Conservation (phyloP, 1,140 invertebrate genomes). For the Cotesia vestalis region DNA sequence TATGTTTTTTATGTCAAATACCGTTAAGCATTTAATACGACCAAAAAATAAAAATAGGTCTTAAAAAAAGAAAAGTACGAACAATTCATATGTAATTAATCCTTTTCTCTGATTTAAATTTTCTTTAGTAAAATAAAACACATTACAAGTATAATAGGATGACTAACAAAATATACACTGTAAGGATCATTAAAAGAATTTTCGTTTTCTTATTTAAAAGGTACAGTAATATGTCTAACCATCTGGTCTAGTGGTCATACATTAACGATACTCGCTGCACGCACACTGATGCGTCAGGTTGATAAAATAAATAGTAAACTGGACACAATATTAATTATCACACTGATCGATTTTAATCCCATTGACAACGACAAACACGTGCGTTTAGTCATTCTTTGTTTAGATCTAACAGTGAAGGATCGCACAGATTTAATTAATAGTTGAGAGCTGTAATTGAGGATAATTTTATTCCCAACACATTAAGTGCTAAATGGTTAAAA, state of each 20-base stretch:
- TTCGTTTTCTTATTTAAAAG: neutral
- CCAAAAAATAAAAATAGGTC: too few relatives aligned
- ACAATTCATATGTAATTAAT: too few relatives aligned
- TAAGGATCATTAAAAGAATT: slow-evolving; percentile 17
- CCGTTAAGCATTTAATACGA: too few relatives aligned
- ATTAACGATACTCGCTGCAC: neutral
- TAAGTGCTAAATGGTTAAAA: neutral
- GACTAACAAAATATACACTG: slow-evolving; percentile 11
- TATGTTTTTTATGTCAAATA: too few relatives aligned
- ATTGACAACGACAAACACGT: neutral
- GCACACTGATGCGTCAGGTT: slow-evolving; percentile 15
- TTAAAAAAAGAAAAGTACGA: too few relatives aligned
- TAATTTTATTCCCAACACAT: neutral
- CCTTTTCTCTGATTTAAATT: too few relatives aligned
- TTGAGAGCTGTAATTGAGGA: too few relatives aligned
- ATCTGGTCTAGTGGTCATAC: slow-evolving; percentile 12
- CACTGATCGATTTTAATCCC: slow-evolving; percentile 2
- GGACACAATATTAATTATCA: slow-evolving; percentile 21
- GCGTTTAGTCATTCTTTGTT: slow-evolving; percentile 3
- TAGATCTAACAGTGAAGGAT: slow-evolving; percentile 9
- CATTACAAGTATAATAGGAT: neutral
- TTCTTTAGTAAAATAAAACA: too few relatives aligned
- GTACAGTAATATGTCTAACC: slow-evolving; percentile 22
- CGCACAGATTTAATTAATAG: neutral
- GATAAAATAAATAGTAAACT: slow-evolving; percentile 18